Conservation (phyloP, 2,888 invertebrate species). For the Trachelus troglodyta region DNA sequence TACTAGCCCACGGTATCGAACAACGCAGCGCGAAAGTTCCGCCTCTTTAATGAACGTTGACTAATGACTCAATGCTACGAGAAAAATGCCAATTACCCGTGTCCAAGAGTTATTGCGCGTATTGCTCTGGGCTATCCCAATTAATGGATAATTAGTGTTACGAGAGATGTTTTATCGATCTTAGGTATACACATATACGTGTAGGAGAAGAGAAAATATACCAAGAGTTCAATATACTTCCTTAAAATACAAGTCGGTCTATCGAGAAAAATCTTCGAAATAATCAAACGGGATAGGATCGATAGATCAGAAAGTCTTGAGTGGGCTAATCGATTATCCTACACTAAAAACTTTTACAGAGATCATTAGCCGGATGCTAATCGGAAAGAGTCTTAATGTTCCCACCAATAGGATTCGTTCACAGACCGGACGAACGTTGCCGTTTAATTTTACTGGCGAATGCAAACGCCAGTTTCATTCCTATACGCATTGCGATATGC, state of each 20-base stretch:
- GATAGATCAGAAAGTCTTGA: not conserved
- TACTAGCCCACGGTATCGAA: not conserved
- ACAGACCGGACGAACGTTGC: not conserved
- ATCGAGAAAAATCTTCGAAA: not conserved
- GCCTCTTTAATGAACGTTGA: not conserved
- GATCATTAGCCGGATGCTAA: not conserved
- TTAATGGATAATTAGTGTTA: not conserved
- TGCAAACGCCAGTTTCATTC: not conserved
- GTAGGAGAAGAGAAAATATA: not conserved
- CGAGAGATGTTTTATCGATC: not conserved
- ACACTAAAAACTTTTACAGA: not conserved
- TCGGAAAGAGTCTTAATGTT: not conserved
- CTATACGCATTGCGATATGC: not conserved
- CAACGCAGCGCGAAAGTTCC: not conserved
- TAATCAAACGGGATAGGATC: not conserved
- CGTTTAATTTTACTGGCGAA: constrained; percentile 1
- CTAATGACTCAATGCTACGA: not conserved
- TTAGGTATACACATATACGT: not conserved
- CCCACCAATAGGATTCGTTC: not conserved
- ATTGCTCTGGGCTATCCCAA: not conserved
- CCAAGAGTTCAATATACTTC: not conserved
- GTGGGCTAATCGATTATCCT: not conserved
- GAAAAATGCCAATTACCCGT: not conserved
- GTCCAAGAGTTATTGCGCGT: not conserved
- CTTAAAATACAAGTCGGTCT: not conserved